Conservation (phyloP, 2,888 invertebrate species). For the Ornithoptera priamus region DNA sequence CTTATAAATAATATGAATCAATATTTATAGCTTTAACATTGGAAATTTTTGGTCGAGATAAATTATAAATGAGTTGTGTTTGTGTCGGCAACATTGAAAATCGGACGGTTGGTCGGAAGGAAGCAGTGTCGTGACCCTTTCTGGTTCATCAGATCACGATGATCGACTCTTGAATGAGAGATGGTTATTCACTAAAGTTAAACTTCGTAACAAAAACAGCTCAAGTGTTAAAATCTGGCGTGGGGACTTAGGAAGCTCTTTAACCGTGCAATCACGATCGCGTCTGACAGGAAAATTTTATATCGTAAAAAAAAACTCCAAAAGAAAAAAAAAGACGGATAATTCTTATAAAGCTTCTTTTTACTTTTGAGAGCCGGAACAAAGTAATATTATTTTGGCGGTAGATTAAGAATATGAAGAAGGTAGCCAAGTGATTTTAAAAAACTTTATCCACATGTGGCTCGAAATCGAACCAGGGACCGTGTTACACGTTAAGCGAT, state of each 20-base stretch:
- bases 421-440: too few relatives aligned
- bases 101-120: conserved; percentile 43
- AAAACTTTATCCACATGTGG: too few relatives aligned
- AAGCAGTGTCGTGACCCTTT: conserved; percentile 63
- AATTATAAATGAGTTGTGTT: not conserved
- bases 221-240: conserved; percentile 41
- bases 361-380: too few relatives aligned
- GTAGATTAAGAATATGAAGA: too few relatives aligned
- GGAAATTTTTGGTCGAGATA: too few relatives aligned
- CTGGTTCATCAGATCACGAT: conserved; percentile 55
- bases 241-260: conserved; percentile 41
- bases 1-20: too few relatives aligned
- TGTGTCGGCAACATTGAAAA: conserved; percentile 44
- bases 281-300: not conserved
- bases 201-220: conserved; percentile 36
- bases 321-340: not conserved
- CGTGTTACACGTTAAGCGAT: too few relatives aligned
- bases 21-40: too few relatives aligned
- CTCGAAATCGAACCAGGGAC: too few relatives aligned
- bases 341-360: too few relatives aligned
- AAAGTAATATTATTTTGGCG: too few relatives aligned
- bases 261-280: conserved; percentile 67
- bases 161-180: conserved; percentile 54
- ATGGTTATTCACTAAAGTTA: conserved; percentile 42
- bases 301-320: not conserved